Evolutionary conservation across 35 echinoderm and acorn worm genomes (phyloP), one percentile per base, ranked within the genome.

Genomic region (Heliocidaris erythrogramma): DNA sequence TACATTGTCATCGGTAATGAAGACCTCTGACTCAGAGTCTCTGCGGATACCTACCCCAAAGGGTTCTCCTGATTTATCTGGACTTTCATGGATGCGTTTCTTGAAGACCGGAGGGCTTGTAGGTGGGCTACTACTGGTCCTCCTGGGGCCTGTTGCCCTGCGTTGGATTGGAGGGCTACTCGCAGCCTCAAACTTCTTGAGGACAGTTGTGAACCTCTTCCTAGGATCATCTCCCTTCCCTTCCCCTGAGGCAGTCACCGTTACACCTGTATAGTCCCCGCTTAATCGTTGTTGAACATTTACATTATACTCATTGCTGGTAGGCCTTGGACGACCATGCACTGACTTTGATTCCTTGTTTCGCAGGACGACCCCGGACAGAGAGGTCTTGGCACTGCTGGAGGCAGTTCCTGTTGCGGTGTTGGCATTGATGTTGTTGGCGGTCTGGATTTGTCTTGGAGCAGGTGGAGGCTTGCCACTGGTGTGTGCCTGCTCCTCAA

Each of bases 41-140:
- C 47, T 32, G 3, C 31, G 87, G 31, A 89, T 35, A 32, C 31
- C 87, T 14, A 89, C 87, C 14, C 16, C 87, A 24, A 89, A 32
- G 13, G 87, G 87, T n/a, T 89, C 87, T 47, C 87, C 87, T 16
- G 87, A 89, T 17, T 13, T 89, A 2, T 48, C 87, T n/a, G 9
- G 4, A 89, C 10, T 89, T 59, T 92, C 91, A 32, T 92, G 91
- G 88, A 65, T 65, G 10, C 94, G 94, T 85, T 95, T 95, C 88
- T 95, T 95, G 88, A 65, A 56, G 88, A 95, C 88, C 10, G 88
- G 95, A 49, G 95, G 95, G 61, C 95, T 96, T 27, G 93, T 96
- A 86, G 95, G 95, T 9, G 95, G 95, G 49, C 95, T 96, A 16
- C 92, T 93, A 49, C 60, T 32, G 48, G 95, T 32, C 49, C 65